A percentile compares a stretch with the other conserved stretches of the same genome.
Evolutionary conservation across 2,797 vertebrate species (phyloP).

Genomic region (Coregonus sp.): DNA sequence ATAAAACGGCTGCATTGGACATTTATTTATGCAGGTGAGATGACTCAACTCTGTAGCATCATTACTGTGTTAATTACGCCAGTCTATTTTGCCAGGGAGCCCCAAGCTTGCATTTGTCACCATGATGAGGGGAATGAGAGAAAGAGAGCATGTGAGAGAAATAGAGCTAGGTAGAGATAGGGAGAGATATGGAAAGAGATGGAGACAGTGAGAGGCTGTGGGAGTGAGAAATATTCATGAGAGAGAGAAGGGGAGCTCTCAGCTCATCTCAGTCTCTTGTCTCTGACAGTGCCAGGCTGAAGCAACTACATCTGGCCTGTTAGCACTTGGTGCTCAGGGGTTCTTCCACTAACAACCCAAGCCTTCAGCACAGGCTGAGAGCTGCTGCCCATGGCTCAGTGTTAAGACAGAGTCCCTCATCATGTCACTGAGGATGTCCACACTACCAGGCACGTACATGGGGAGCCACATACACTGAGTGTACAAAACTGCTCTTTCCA

Average conservation of each 20-base stretch:
- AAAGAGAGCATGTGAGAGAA: conserved; percentile 14
- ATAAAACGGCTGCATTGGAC: too few species aligned
- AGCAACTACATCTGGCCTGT: conserved; percentile 45
- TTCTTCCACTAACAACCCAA: conserved; percentile 27
- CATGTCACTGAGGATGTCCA: not conserved
- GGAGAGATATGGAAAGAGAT: conserved; percentile 14
- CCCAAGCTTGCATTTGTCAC: conserved; percentile 20
- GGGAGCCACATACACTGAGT: not conserved
- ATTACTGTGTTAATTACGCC: conserved; percentile 56
- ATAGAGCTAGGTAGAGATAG: conserved; percentile 14
- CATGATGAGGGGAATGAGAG: conserved; percentile 7
- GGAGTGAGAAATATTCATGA: not conserved
- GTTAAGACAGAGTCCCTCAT: not conserved
- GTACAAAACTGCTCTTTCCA: too few species aligned
- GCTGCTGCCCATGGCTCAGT: not conserved
- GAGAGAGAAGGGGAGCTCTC: too few species aligned
- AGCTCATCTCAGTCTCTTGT: not conserved
- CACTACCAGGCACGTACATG: not conserved
- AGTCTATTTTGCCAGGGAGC: conserved; percentile 43
- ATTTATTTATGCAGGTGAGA: conserved; percentile 67
- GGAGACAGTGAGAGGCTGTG: not conserved
- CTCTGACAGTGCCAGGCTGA: not conserved
- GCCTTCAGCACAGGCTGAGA: conserved; percentile 1
- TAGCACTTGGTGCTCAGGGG: conserved; percentile 23
- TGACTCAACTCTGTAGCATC: conserved; percentile 52